Base-by-base conservation (phyloP, 1,140 invertebrate genomes). In the Caenorhabditis inopinata region DNA sequence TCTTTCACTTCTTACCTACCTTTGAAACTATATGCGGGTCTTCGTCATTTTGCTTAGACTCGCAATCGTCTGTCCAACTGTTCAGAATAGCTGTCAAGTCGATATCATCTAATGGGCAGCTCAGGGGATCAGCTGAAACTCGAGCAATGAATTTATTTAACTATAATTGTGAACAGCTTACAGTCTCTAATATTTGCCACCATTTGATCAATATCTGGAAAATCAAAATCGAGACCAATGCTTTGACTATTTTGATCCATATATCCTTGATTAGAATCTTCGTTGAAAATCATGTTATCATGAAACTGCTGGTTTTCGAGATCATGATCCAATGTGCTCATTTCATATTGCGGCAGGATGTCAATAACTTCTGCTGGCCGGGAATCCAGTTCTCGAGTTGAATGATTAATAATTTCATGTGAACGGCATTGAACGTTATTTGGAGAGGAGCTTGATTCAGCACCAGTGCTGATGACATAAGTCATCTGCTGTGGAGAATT, bases 131-230 rank as follows among this genome's bases (percentile, higher is more conserved):
- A 0, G 58, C 58, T 68, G 32, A 38, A 68, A 68, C 14, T 21
- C 11, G 11, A 12, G 0, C 14, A 68, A 2, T 18, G 5, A 2
- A 18, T 18, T 9, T 2, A 21, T 9, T 11, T 4, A 16, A 27
- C 2, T 21, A 23, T 21, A 9, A 21, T 2, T 42, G 38, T n/a
- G 38, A 42, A 14, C 14, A 42, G 11, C 58, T 68, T 42, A 68
- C 58, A 68, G 38, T 68, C 58, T 68, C n/a, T 35, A 9, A 68
- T 32, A 14, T 42, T 68, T 7, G 58, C 58, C 9, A 68, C 58
- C 58, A 68, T 68, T 27, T 68, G 58, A 21, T 68, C 58, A 68
- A 68, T 68, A 21, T 68, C 58, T 38, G 58, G 58, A 18, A 68
- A 68, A 21, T 68, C 58, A 9, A 29, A 38, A 27, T 68, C 58